Evolutionary conservation across 2,797 vertebrate species (phyloP), one percentile per base, ranked within the genome.

Genomic region (Prionace glauca): DNA sequence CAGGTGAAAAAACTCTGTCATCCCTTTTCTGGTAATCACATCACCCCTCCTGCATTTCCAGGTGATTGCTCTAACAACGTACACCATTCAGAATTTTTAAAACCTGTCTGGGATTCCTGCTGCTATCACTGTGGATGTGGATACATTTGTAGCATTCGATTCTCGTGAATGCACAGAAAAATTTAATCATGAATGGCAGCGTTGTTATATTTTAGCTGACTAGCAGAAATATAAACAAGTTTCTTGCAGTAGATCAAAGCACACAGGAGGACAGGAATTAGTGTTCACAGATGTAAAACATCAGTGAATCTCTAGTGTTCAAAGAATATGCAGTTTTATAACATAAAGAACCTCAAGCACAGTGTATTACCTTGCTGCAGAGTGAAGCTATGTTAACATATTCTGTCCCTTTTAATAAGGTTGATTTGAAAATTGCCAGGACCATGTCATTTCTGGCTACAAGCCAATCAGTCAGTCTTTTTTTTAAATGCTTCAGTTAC

Each of bases 271-370:
- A 62, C 26, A 62, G 88, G 72, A 81, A 81, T 14, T 29, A 29
- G 24, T 88, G 45, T 88, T 88, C 50, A 88, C 5, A 65, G 16
- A 65, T 91, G 29, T 65, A 91, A 91, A 60, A 91, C 60, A 62
- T 56, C 88, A 91, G 60, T 91, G 87, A 56, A 90, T 90, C 87
- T 62, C 87, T 90, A 12, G 56, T 62, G 14, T 62, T 91, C 88
- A 65, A 60, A 65, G 32, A 16, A 65, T 91, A 56, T 60, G 10
- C 45, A 29, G 10, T 14, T 88, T 12, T 88, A 60, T 88, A 91
- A 65, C 56, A 65, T 65, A 2, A 91, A 16, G 88, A 91, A 16
- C 60, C 32, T n/a, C 60, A 90, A 32, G 29, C 29, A n/a, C 12
- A 18, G 32, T n/a, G 29, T 65, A 65, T 32, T 62, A 18, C 26